Evolutionary conservation across 2,888 invertebrate species (phyloP), one percentile per base, ranked within the genome.

Genomic region (Watsonalla cultraria): DNA sequence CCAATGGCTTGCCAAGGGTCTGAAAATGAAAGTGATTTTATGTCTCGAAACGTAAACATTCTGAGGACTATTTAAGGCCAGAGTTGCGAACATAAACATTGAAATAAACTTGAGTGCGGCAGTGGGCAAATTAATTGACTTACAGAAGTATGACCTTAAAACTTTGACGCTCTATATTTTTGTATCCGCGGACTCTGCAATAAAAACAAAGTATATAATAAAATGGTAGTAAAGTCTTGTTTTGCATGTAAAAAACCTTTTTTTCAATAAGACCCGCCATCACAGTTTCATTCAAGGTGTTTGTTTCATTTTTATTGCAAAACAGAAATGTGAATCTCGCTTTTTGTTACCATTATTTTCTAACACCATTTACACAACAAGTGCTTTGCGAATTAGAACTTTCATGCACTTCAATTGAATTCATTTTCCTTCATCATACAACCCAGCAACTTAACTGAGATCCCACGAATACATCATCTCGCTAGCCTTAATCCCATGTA

Each of bases 21-120:
- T 71, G 77, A 81, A 80, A 83, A 74, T 71, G 85, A 86, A 85
- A 87, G 84, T 80, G 76, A 68, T 57, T 62, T 67, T 66, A 64
- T 69, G 64, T 66, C 61, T 69, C 68, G 70, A 64, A 74, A 77
- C 79, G 78, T 78, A 81, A 83, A 84, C 84, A 81, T 76, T 76
- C 74, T 66, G 75, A 75, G 37, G 9, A 9, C 14, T 49, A 37
- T 14, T 37, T 14, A 49, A 49, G 11, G 49, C 15, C 15, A 49
- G 8, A 37, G 13, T 48, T 34, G 34, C 14, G 14, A 49, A 15
- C 14, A 37, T 48, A 35, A 8, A 48, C 13, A 14, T 48, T 35
- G 48, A 37, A 48, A 35, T 11, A 42, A 42, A 42, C 37, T 37
- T 37, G 37, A 42, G 11, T 42, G 42, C 42, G 42, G 11, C 5